phyloP scores from a whole-genome alignment of 2,797 vertebrate genomes.

The Paguma larvata region DNA sequence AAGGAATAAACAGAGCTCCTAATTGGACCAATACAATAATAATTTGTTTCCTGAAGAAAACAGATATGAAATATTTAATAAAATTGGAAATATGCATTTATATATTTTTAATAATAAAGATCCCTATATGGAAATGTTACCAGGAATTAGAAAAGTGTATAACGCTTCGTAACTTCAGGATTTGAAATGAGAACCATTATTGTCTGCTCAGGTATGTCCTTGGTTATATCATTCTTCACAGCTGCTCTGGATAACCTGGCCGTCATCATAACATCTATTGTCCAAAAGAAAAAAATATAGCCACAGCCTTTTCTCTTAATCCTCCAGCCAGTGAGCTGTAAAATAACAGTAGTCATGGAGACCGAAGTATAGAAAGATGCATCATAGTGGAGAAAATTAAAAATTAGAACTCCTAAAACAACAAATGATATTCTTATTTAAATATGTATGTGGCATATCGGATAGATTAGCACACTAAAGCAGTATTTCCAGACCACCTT shows the following conservation, averaged over 20 bases:
- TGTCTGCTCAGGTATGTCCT: neutral
- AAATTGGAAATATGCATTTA: conserved; percentile 12
- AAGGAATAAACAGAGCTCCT: conserved; percentile 73
- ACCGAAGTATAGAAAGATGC: neutral
- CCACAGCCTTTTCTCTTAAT: neutral
- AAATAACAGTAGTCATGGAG: neutral
- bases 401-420: neutral
- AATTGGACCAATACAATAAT: conserved; percentile 69
- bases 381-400: neutral
- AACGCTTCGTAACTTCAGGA: neutral
- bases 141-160: neutral
- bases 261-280: neutral
- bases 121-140: neutral
- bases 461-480: neutral
- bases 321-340: neutral
- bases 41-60: conserved; percentile 61
- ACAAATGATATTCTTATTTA: neutral
- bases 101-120: conserved; percentile 22
- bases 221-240: neutral
- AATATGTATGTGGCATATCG: neutral
- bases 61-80: neutral
- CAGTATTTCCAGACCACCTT: neutral
- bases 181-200: neutral
- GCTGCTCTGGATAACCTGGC: neutral
- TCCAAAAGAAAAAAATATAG: conserved; percentile 2